Evolutionary conservation across 2,797 vertebrate genomes (phyloP), one percentile per base, ranked within the genome.

Genomic region (Pogoniulus pusillus): DNA sequence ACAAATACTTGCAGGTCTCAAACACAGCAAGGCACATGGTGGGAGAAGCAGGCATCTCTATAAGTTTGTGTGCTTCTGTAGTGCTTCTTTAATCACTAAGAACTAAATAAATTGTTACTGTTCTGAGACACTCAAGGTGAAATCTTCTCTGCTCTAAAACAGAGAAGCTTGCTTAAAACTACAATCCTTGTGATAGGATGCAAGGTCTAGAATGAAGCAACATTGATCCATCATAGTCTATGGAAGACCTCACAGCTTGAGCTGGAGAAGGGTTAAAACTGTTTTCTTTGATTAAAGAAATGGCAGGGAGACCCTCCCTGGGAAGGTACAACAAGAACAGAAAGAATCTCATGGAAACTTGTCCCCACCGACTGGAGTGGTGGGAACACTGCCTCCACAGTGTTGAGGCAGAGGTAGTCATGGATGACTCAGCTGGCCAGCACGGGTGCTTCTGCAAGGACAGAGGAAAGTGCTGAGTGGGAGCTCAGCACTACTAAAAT

Each of bases 11-110:
- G 16, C 41, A 41, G 1, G 1, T 27, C 87, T 72, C 29, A 34
- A 58, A 27, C 39, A 7, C 30, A 60, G n/a, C 45, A 51, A 49
- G 59, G 34, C 49, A 7, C 0, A 0, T 22, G 6, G 75, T 24
- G 35, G 55, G 45, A 77, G 37, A 29, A 39, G 29, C 4, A 30
- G 35, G 18, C 29, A 37, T 47, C 26, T 69, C 58, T 69, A 35
- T 39, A 20, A 24, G 4, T 65, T 62, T 34, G 0, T 8, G 37
- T 19, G 5, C 69, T 80, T 63, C 54, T 49, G 58, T 54, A n/a
- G 12, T 29, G 49, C 23, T 59, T 2, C 49, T 82, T 41, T 20
- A 49, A 13, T 71, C 22, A 6, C 29, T 43, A 26, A 64, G 65
- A 68, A 2, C 18, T 6, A 4, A 51, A 26, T 29, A 74, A 60